These are phyloP conservation scores for Alethe castanea DNA, from an alignment of 2,113 vertebrate species.

Conservation along the genomic window DNA sequence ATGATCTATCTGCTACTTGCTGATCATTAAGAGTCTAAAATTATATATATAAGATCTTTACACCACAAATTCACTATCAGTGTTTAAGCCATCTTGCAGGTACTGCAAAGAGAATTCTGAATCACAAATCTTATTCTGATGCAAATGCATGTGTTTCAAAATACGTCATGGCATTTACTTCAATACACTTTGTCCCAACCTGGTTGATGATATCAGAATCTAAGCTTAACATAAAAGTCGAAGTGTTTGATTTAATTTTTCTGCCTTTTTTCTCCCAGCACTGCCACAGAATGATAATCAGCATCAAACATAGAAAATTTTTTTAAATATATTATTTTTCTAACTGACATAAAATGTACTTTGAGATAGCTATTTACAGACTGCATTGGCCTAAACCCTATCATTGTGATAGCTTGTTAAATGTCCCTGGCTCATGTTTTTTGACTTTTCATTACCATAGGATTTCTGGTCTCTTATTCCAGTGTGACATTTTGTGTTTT, in stretches of 20 bases:
- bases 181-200: neutral
- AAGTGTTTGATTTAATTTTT: conserved; percentile 14
- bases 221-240: neutral
- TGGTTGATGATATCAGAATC: neutral
- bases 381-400: neutral
- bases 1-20: neutral
- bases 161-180: neutral
- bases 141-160: neutral
- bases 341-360: neutral
- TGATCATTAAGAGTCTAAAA: neutral
- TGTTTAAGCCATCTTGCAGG: neutral
- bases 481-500: neutral
- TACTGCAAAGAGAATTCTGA: neutral
- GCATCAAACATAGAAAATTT: neutral
- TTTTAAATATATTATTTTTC: neutral
- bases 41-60: neutral
- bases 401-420: neutral
- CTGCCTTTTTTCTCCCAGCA: neutral
- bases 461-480: neutral
- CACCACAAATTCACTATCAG: neutral
- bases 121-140: neutral
- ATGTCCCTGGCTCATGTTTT: neutral
- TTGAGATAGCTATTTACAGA: conserved; percentile 27
- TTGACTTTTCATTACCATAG: neutral
- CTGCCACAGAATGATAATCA: conserved; percentile 18